These are phyloP conservation scores for Arctia plantaginis DNA, from an alignment of 2,888 invertebrate species.

Conservation along the genomic window DNA sequence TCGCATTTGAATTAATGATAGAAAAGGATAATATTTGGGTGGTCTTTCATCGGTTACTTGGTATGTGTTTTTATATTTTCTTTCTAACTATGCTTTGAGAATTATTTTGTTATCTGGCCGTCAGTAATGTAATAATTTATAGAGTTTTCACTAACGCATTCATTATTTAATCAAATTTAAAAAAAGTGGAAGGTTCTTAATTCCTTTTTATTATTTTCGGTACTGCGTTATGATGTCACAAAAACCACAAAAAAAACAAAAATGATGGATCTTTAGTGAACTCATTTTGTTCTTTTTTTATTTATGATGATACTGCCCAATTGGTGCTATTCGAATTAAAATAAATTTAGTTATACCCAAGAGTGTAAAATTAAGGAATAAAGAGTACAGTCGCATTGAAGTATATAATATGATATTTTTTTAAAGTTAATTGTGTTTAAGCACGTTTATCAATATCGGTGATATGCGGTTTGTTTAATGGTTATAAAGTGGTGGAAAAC, in stretches of 20 bases:
- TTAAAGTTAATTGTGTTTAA: neutral
- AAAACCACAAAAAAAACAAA: neutral
- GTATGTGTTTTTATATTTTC: neutral
- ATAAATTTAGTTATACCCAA: too few species aligned
- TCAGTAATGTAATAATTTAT: neutral
- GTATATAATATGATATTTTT: too few species aligned
- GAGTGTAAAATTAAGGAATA: neutral
- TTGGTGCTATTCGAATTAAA: neutral
- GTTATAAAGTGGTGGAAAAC: slow-evolving; percentile 41
- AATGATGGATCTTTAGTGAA: neutral
- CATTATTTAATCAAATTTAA: too few species aligned
- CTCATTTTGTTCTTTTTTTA: too few species aligned
- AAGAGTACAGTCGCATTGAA: neutral
- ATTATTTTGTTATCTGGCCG: neutral
- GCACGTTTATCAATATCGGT: neutral
- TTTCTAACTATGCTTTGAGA: neutral
- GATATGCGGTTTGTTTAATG: neutral
- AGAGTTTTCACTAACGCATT: neutral
- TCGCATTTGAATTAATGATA: neutral
- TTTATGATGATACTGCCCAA: neutral
- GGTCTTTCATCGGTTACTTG: neutral
- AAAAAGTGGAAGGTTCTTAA: neutral
- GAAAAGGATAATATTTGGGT: neutral
- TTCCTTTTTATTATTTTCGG: neutral
- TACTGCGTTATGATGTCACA: neutral